phyloP scores from a whole-genome alignment of 1,140 invertebrate species.

The Lucilia cuprina region DNA sequence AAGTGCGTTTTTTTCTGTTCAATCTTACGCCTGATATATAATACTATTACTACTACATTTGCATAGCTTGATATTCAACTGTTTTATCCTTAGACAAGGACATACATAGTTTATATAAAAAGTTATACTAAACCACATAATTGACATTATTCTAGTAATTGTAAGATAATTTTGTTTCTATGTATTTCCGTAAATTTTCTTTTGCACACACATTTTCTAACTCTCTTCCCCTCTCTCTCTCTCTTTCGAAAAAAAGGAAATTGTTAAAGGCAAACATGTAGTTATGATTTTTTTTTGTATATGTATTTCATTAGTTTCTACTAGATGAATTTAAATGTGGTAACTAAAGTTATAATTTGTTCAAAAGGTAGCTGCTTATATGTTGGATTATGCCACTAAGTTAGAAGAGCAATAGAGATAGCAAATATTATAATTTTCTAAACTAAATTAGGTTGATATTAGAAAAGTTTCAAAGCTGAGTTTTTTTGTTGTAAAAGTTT shows the following conservation, averaged over 20 bases:
- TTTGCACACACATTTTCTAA: not conserved
- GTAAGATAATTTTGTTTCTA: constrained; percentile 12
- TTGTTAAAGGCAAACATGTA: not conserved
- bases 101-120: not conserved
- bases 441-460: constrained; percentile 18
- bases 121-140: constrained; percentile 7
- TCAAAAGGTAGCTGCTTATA: not conserved
- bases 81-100: too few relatives aligned
- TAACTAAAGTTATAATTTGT: constrained; percentile 4
- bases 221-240: not conserved
- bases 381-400: too few relatives aligned
- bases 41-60: not conserved
- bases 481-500: not conserved
- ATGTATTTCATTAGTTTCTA: not conserved
- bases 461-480: not conserved
- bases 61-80: not conserved
- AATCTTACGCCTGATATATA: not conserved
- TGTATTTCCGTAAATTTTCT: not conserved
- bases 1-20: too few relatives aligned
- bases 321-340: not conserved
- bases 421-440: not conserved
- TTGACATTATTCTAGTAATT: constrained; percentile 7
- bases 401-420: not conserved
- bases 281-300: not conserved
- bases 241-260: not conserved